Evolutionary conservation across 2,113 vertebrate genomes (phyloP).

Genomic region (Ia io): DNA sequence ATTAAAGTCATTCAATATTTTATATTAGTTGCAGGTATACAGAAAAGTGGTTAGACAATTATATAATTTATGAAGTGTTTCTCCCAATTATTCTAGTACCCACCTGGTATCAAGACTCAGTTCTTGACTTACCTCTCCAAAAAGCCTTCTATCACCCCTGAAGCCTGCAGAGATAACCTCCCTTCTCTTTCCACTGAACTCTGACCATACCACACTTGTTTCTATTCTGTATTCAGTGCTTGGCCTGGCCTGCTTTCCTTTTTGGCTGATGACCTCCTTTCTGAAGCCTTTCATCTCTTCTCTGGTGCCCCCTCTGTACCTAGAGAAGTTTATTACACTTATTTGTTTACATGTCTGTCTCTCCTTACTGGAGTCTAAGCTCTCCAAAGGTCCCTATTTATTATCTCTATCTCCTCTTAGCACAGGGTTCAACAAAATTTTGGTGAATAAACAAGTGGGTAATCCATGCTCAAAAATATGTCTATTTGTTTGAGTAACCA

Average conservation of each 20-base stretch:
- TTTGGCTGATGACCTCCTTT: neutral
- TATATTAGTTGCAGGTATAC: neutral
- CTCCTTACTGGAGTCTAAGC: neutral
- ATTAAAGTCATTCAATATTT: neutral
- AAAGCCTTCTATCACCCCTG: neutral
- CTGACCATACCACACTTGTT: neutral
- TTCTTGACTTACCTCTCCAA: neutral
- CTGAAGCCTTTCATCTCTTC: neutral
- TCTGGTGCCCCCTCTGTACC: neutral
- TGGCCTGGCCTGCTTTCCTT: neutral
- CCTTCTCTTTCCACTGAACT: neutral
- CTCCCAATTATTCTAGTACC: neutral
- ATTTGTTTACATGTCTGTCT: neutral
- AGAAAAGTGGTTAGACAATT: neutral
- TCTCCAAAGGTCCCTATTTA: neutral
- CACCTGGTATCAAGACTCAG: neutral
- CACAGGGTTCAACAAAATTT: neutral
- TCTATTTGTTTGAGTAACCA: neutral
- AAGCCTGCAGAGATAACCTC: neutral
- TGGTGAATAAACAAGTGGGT: neutral
- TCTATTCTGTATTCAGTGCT: neutral
- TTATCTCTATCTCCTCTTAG: neutral
- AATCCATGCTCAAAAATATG: slow-evolving; percentile 11
- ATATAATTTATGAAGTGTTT: neutral
- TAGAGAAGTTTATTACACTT: neutral